Evolutionary conservation across 2,888 invertebrate species (phyloP), one percentile per base, ranked within the genome.

Genomic region (Pyrgus malvae): DNA sequence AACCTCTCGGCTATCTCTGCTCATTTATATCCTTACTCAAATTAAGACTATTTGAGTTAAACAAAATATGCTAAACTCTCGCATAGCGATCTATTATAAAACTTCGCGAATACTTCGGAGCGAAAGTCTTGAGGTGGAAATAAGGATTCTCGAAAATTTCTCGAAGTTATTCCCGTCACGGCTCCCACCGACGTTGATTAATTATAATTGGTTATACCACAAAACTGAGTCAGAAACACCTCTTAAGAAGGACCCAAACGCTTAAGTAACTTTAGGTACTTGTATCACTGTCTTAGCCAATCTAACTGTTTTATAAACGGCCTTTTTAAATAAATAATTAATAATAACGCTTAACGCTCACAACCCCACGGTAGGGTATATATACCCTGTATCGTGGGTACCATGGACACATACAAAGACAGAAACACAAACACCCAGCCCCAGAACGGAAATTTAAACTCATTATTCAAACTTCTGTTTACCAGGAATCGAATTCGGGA

Each of bases 201-300:
- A 61, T 61, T 56, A 55, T 59, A 55, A 59, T 59, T 57, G 51
- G 40, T 53, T 37, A 59, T 55, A 50, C 59, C 57, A 51, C 49
- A 42, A 41, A 61, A 61, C 57, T 59, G 45, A 37, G 35, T 27
- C 16, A 29, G 17, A 27, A 44, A 19, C 37, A 25, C 29, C 44
- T 29, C 37, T 37, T 45, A 14, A 33, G 44, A 27, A 51, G 44
- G 44, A 44, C 37, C 53, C 53, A 23, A 45, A 23, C 42, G 16
- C 35, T 44, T 44, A 44, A 44, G 35, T 27, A 33, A 8, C n/a
- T 16, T 17, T 5, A 6, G 17, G 37, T 14, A 33, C 14, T 33
- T 33, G 37, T 37, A 37, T 17, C 2, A 37, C 9, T 17, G 37
- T 11, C 12, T 12, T 3, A 1, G 14, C 3, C 1, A 33, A 33